A percentile compares a stretch with the other conserved stretches of the same genome.
Conservation (phyloP, 2,888 invertebrate genomes). For the Philereme vetulata region DNA sequence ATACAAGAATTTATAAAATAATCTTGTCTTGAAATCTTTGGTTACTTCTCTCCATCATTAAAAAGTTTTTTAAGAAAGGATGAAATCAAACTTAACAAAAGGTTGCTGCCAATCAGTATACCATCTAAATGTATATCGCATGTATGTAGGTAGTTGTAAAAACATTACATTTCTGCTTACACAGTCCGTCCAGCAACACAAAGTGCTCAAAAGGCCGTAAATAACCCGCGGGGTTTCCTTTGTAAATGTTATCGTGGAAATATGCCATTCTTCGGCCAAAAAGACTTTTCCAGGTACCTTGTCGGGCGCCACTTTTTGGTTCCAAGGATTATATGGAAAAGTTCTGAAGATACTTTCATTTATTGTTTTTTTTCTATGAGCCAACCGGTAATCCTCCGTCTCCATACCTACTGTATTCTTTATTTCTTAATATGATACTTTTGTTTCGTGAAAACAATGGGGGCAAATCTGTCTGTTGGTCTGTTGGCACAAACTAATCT, state of each 20-base stretch:
- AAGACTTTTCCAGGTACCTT: slow-evolving; percentile 28
- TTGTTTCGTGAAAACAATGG: too few relatives aligned
- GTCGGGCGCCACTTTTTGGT: slow-evolving; percentile 34
- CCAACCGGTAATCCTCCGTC: too few relatives aligned
- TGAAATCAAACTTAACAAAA: background rate
- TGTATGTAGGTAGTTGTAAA: slow-evolving; percentile 4
- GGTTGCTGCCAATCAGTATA: background rate
- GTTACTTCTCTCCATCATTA: too few relatives aligned
- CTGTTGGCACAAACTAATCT: too few relatives aligned
- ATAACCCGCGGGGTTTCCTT: slow-evolving; percentile 35
- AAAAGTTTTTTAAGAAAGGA: too few relatives aligned
- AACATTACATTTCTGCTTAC: slow-evolving; percentile 27
- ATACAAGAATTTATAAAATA: too few relatives aligned
- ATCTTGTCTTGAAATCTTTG: too few relatives aligned
- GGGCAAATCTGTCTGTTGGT: too few relatives aligned
- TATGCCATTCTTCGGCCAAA: slow-evolving; percentile 33
- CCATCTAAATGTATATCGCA: slow-evolving; percentile 4
- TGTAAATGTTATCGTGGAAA: slow-evolving; percentile 37
- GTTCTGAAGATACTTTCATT: slow-evolving; percentile 3
- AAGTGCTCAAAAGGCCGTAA: slow-evolving; percentile 37
- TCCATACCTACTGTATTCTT: too few relatives aligned
- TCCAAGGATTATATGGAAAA: slow-evolving; percentile 6
- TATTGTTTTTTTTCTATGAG: too few relatives aligned
- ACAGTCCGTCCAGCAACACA: slow-evolving; percentile 30
- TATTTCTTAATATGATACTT: too few relatives aligned